Conservation (phyloP, 92 coral and sea anemone genomes). For the Phenganax marumi region DNA sequence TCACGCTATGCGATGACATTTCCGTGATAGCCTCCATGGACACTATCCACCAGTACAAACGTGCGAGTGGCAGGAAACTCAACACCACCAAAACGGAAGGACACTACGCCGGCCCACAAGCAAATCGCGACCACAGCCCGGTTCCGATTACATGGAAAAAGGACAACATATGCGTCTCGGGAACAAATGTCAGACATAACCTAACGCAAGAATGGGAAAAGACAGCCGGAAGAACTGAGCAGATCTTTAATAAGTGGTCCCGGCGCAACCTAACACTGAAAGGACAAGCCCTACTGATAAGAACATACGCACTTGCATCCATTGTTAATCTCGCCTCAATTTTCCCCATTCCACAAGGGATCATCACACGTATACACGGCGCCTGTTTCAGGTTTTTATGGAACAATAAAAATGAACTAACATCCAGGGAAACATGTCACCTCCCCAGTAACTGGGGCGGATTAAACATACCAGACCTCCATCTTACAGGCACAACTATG, state of each 20-base stretch:
- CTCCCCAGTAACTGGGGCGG: not conserved
- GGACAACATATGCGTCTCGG: not conserved
- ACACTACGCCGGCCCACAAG: not conserved
- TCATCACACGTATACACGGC: constrained; percentile 14
- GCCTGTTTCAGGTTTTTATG: constrained; percentile 32
- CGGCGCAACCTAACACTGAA: constrained; percentile 30
- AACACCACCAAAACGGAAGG: constrained; percentile 32
- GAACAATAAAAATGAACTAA: not conserved
- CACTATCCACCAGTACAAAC: not conserved
- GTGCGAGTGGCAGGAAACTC: constrained; percentile 14
- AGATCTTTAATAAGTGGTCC: constrained; percentile 6
- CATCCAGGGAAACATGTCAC: not conserved
- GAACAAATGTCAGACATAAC: constrained; percentile 12
- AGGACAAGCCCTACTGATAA: constrained; percentile 42
- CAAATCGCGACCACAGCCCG: constrained; percentile 21
- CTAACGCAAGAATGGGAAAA: constrained; percentile 30
- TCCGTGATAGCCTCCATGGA: constrained; percentile 7
- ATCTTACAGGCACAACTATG: not conserved
- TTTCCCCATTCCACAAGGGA: constrained; percentile 14
- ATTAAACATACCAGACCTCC: not conserved
- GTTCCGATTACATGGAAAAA: constrained; percentile 18
- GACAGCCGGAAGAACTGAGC: constrained; percentile 26
- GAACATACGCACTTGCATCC: constrained; percentile 41
- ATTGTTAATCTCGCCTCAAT: constrained; percentile 55
- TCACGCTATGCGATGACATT: not conserved